These are phyloP conservation scores for Pandemis corylana DNA, from an alignment of 2,888 invertebrate species.

Conservation along the genomic window DNA sequence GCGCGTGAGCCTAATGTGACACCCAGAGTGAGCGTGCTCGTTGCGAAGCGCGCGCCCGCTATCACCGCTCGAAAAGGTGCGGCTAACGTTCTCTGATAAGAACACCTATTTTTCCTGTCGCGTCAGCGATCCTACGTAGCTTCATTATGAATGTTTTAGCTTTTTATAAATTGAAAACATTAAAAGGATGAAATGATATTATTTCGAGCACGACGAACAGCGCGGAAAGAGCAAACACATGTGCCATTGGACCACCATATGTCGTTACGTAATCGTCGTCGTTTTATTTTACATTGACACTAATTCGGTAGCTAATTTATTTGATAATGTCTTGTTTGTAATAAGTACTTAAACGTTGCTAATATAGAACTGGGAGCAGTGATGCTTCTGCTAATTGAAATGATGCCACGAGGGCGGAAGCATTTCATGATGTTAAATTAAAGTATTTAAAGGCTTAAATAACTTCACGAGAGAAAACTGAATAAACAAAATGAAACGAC, in stretches of 20 bases:
- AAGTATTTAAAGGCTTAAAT: not conserved
- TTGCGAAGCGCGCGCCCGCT: slow-evolving; percentile 64
- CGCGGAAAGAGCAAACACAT: slow-evolving; percentile 66
- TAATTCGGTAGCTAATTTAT: slow-evolving; percentile 51
- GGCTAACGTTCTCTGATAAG: slow-evolving; percentile 81
- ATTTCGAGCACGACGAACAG: slow-evolving; percentile 52
- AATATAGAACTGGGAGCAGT: not conserved
- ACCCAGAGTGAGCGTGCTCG: slow-evolving; percentile 68
- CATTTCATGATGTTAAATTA: slow-evolving; percentile 32
- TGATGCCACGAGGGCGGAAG: slow-evolving; percentile 12
- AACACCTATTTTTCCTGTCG: slow-evolving; percentile 76
- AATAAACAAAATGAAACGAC: slow-evolving; percentile 46
- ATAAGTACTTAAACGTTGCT: not conserved
- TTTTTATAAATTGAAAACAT: slow-evolving; percentile 54
- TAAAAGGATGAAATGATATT: slow-evolving; percentile 61
- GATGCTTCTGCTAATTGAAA: slow-evolving; percentile 2
- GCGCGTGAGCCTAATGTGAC: slow-evolving; percentile 69
- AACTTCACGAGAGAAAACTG: slow-evolving; percentile 22
- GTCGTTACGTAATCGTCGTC: slow-evolving; percentile 72
- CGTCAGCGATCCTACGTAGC: slow-evolving; percentile 71
- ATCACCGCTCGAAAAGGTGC: slow-evolving; percentile 81
- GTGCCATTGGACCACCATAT: slow-evolving; percentile 73
- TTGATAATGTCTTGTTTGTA: slow-evolving; percentile 33
- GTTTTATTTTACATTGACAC: slow-evolving; percentile 60
- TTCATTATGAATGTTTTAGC: slow-evolving; percentile 64